Conservation (phyloP, 2,113 vertebrate genomes). For the Okapia johnstoni region DNA sequence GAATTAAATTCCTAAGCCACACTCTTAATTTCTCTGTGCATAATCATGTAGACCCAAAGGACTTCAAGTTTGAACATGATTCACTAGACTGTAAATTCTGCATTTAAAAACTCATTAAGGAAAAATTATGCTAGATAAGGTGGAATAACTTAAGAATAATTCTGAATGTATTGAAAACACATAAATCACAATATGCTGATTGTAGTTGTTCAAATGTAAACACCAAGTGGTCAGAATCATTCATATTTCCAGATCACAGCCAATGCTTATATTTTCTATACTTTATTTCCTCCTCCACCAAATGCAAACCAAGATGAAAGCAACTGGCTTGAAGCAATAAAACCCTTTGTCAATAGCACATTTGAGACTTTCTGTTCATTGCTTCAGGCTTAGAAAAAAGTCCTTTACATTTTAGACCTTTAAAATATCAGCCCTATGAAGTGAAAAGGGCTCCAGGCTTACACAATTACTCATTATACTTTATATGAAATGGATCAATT, state of each 20-base stretch:
- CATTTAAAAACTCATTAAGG: not conserved
- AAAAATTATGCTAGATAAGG: not conserved
- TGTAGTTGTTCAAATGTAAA: slow-evolving; percentile 20
- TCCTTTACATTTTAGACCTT: not conserved
- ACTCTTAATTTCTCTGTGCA: not conserved
- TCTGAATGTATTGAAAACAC: not conserved
- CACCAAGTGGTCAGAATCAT: not conserved
- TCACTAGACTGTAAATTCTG: not conserved
- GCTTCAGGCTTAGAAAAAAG: not conserved
- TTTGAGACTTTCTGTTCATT: not conserved
- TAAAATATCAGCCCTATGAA: not conserved
- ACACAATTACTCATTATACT: not conserved
- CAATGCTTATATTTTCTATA: not conserved
- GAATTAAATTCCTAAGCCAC: not conserved
- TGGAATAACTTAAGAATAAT: not conserved
- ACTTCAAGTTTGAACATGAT: not conserved
- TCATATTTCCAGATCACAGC: not conserved
- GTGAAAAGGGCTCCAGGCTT: not conserved
- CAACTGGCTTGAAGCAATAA: not conserved
- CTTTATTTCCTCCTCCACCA: slow-evolving; percentile 45
- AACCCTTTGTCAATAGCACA: not conserved
- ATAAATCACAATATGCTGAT: not conserved
- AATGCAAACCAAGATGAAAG: slow-evolving; percentile 12
- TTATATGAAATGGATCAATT: slow-evolving; percentile 14
- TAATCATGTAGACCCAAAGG: not conserved